Base-by-base conservation (phyloP, 2,797 vertebrate genomes). In the Danio kyathit region DNA sequence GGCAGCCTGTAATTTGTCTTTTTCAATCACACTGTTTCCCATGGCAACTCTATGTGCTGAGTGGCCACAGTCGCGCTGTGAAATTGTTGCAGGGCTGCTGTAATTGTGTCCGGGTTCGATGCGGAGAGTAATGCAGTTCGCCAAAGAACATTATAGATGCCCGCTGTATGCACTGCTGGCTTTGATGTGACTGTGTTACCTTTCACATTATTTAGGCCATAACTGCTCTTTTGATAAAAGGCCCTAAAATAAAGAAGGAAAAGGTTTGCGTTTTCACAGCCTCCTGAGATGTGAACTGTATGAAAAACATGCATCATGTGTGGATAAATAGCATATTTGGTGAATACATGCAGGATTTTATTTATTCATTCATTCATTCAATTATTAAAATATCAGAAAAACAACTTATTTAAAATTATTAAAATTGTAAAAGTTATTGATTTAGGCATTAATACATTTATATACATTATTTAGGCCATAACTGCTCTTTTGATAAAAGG, bases 41-140 rank as follows among this genome's bases (percentile, higher is more conserved):
- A 88, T 90, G 85, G 88, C 85, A 89, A 90, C 88, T 86, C 84
- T 86, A 87, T 89, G 85, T 88, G 87, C 86, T 86, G 85, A 87
- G 87, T 81, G 81, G 87, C 86, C 88, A 87, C 83, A 81, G 82
- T 60, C 82, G 80, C 65, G 56, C 75, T 77, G 80, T 83, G 85
- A 88, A 90, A 90, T 88, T 84, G 83, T 86, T 86, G 85, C 82
- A 80, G 80, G 83, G 83, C 59, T 79, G 21, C 77, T 81, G 77
- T 88, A 88, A 89, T 87, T 87, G 87, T 78, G 75, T 82, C 80
- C 76, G 84, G 86, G 85, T 88, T 88, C 85, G 80, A 87, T 49
- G 65, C 77, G 74, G 63, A 77, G 79, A 81, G 83, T 74, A 70
- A 80, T 74, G 54, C 51, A 81, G 82, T 67, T 67, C 54, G 49